Evolutionary conservation across 2,888 invertebrate genomes (phyloP), one percentile per base, ranked within the genome.

Genomic region (Athalia circularis): DNA sequence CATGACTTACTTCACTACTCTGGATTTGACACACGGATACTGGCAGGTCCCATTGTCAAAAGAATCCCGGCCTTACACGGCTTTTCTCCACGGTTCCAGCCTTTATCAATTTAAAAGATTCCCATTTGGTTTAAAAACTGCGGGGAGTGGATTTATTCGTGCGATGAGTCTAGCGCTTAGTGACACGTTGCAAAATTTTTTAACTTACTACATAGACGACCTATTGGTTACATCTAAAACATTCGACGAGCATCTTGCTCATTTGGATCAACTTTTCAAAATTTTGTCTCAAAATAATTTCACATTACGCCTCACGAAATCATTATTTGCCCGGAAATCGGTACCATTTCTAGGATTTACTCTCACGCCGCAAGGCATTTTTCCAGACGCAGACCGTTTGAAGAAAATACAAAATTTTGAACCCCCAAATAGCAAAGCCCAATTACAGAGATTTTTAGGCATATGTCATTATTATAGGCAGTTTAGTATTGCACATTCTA

Each of bases 81-180:
- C 81, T 0, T 85, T 86, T 68, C 47, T 82, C 3, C 78, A 82
- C 65, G 74, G 81, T 15, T 80, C 80, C 3, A 72, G 78, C 43
- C 72, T 83, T 9, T 87, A 85, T 77, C 83, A 83, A 48, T 87
- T 84, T 70, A 79, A 82, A 61, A 82, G 86, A n/a, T 70, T 87
- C 8, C 86, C 87, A 0, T 87, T 86, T 70, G 86, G 86, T 81
- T 81, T 47, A 81, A 29, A 29, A 29, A 29, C 29, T 29, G 29
- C 29, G 29, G 29, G 29, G 29, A 29, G 29, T 29, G 29, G 82
- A 4, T 85, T 85, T 65, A 81, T 83, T 4, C 8, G 82, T 45
- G 79, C 82, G 7, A 68, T 84, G 29, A 78, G 77, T 57, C 62
- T 79, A 48, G 70, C 82, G 4, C 78, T 87, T n/a, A 85, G 84